Base-by-base conservation (phyloP, 2,113 vertebrate genomes). In the Eulacestoma nigropectus region DNA sequence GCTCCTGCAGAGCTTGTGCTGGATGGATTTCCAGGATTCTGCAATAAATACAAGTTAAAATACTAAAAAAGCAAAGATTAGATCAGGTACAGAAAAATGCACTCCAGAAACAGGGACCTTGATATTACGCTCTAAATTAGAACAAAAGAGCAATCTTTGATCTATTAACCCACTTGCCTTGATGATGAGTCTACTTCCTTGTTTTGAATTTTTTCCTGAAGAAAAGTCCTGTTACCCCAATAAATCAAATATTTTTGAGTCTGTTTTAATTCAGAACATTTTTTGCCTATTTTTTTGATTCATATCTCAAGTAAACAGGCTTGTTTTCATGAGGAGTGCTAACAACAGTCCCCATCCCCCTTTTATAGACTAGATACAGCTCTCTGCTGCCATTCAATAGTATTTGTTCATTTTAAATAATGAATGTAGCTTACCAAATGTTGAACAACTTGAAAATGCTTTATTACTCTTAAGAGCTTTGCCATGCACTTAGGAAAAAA, bases 351-450 rank as follows among this genome's bases (percentile, higher is more conserved):
- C 23, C 84, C 59, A 93, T 64, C 87, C 94, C 55, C 23, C 5
- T 89, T 91, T 85, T 75, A 76, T 25, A 74, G 83, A 46, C 47
- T 76, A 86, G 90, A 74, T n/a, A 41, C 5, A 84, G 63, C 47
- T 47, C 32, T 84, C 84, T 74, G 47, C 72, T 87, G 49, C 42
- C 68, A 83, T 72, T 88, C 62, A 65, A 13, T 73, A 89, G 94
- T 92, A 93, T 65, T 97, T 96, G 94, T 92, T 95, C 49, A 95
- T 95, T 77, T 96, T 78, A 73, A 97, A 97, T 96, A 94, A 96
- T 89, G 23, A 87, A 96, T 91, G 42, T 23, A 87, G 37, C 27
- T 91, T 75, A 93, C 46, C 53, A 84, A 81, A 93, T 46, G 22
- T 29, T 82, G 39, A 87, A 67, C 59, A 74, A 68, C 33, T 53